Evolutionary conservation across 2,113 vertebrate genomes (phyloP), one percentile per base, ranked within the genome.

Genomic region (Sapayoa aenigma): DNA sequence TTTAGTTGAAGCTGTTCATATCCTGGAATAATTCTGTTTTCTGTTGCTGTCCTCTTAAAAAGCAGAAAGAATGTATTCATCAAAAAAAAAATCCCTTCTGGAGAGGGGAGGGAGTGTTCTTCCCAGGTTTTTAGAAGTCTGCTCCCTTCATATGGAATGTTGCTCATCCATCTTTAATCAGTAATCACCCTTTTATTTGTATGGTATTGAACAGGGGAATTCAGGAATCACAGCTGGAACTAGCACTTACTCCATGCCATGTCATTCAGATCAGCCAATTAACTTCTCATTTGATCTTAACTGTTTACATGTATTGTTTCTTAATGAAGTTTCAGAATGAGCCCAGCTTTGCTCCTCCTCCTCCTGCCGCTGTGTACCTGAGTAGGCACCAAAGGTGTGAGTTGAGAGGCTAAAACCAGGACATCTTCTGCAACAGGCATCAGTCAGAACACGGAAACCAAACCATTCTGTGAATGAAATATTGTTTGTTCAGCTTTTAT

Each of bases 381-480:
- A 90, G 86, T 68, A 76, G 77, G 83, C 62, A 39, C 63, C 69
- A 31, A 42, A 35, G 28, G 65, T 33, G 41, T 78, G 9, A 14
- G 31, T 9, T 12, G 56, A 84, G 93, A 93, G 95, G 91, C 77
- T 77, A 49, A 69, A 81, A 96, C 11, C 14, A 9, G 85, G 94
- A 94, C 58, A 68, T 91, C 95, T 97, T 95, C 89, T 95, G 96
- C 95, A 95, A 96, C 95, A 97, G 93, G 96, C 97, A 83, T 96
- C 97, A 95, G 96, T 96, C 96, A 98, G 96, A 97, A 97, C 95
- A 96, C 94, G 96, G 91, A 67, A 91, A 41, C 53, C 94, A 95
- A 95, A 96, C 84, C 97, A 98, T 98, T 98, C 97, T 98, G 96
- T 98, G 98, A 98, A 98, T 98, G 97, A 98, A 97, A 98, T 95